Conservation (phyloP, 2,113 vertebrate species). For the Okapia johnstoni region DNA sequence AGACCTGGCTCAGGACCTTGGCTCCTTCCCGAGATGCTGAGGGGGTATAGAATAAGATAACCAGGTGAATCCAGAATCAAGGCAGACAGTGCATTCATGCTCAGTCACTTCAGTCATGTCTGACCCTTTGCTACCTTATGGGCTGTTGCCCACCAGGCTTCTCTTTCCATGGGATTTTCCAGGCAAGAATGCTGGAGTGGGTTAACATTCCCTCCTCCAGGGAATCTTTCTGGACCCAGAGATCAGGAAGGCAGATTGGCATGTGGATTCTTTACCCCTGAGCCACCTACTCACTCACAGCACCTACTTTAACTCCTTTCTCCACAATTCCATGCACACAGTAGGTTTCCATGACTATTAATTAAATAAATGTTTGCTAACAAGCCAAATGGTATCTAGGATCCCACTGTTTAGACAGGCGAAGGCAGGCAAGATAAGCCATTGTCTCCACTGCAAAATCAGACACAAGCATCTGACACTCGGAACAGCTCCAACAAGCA, state of each 20-base stretch:
- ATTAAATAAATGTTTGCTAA: not conserved
- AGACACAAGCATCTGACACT: not conserved
- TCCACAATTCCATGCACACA: too few relatives aligned
- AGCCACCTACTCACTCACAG: not conserved
- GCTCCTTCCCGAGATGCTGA: fast-evolving
- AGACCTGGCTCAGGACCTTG: too few relatives aligned
- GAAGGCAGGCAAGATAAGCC: not conserved
- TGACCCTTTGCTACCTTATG: not conserved
- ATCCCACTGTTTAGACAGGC: not conserved
- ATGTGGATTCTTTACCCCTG: not conserved
- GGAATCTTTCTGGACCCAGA: not conserved
- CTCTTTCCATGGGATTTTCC: not conserved
- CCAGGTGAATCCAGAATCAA: not conserved
- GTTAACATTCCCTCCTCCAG: not conserved
- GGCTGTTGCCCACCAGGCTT: not conserved
- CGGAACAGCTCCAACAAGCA: not conserved
- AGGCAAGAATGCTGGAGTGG: not conserved
- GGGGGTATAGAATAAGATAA: not conserved
- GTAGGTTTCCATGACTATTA: not conserved
- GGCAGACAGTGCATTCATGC: not conserved
- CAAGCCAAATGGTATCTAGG: not conserved
- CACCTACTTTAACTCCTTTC: not conserved
- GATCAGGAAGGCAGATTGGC: not conserved
- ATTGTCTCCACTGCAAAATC: not conserved
- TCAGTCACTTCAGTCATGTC: not conserved